A percentile compares a stretch with the other conserved stretches of the same genome.
phyloP scores from a whole-genome alignment of 2,113 vertebrate species.

The Gopherus flavomarginatus region DNA sequence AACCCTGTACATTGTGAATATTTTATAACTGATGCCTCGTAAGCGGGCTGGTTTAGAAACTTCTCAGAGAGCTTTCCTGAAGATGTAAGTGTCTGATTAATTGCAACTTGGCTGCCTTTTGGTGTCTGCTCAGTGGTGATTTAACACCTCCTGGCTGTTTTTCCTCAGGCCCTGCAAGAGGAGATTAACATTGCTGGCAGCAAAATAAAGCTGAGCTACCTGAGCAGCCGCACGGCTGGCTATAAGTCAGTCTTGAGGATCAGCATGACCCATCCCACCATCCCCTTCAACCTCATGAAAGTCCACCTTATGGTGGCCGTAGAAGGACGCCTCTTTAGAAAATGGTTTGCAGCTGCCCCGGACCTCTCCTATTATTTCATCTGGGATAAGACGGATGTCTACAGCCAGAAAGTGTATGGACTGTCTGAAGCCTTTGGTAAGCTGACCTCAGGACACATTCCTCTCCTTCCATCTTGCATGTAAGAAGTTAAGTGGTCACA shows the following conservation, averaged over 20 bases:
- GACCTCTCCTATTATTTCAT: conserved; percentile 94
- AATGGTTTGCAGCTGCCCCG: conserved; percentile 94
- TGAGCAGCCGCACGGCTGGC: conserved; percentile 94
- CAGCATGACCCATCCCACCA: conserved; percentile 90
- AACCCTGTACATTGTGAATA: background rate
- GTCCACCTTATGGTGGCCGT: conserved; percentile 98
- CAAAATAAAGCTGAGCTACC: conserved; percentile 90
- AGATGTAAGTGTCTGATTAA: conserved; percentile 56
- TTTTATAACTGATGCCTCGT: conserved; percentile 36
- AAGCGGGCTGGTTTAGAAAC: conserved; percentile 26
- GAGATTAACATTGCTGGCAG: conserved; percentile 90
- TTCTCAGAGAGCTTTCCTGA: conserved; percentile 39
- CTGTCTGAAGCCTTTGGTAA: conserved; percentile 94
- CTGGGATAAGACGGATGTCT: conserved; percentile 98
- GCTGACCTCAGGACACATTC: conserved; percentile 23
- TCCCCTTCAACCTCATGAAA: conserved; percentile 99
- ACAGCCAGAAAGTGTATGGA: conserved; percentile 97
- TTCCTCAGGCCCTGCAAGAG: conserved; percentile 90
- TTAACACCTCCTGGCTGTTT: conserved; percentile 44
- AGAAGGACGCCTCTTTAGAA: conserved; percentile 94
- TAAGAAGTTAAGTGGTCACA: background rate
- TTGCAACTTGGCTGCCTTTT: conserved; percentile 40
- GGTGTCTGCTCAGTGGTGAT: conserved; percentile 12
- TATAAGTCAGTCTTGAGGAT: conserved; percentile 95
- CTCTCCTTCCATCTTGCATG: background rate